Percentiles rank a stretch among this genome's conserved stretches.
Evolutionary conservation across 2,797 vertebrate species (phyloP).

Genomic region (Mormyrus hasselquistii): DNA sequence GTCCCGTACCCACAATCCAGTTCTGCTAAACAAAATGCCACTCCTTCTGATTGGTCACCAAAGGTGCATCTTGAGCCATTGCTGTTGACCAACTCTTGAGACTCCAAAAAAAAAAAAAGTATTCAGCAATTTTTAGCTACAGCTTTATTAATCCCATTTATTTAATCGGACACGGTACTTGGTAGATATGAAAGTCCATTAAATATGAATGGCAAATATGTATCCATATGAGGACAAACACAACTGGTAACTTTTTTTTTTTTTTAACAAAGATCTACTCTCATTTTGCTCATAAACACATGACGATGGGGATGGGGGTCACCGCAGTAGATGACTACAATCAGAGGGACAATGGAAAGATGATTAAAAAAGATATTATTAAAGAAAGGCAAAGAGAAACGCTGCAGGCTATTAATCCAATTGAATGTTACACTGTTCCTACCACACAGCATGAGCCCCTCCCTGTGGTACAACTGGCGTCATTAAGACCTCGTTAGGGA

Average conservation of each 20-base stretch:
- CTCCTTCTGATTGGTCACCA: not conserved
- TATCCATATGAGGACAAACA: not conserved
- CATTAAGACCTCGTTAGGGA: not conserved
- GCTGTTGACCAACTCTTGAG: not conserved
- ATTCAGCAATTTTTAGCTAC: not conserved
- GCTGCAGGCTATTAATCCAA: not conserved
- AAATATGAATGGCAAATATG: not conserved
- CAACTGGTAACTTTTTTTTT: not conserved
- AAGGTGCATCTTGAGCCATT: not conserved
- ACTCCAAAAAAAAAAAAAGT: not conserved
- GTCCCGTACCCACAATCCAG: not conserved
- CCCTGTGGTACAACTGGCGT: not conserved
- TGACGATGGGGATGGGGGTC: not conserved
- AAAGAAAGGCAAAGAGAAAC: not conserved
- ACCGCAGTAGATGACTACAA: not conserved
- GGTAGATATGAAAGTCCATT: not conserved
- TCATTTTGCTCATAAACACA: not conserved
- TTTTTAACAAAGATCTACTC: not conserved
- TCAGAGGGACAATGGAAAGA: not conserved
- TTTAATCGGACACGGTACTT: not conserved
- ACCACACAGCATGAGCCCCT: slow-evolving; percentile 1
- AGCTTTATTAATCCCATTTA: not conserved
- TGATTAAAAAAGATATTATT: not conserved
- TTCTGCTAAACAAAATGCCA: not conserved
- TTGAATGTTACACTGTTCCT: not conserved